Base-by-base conservation (phyloP, 1,140 invertebrate genomes). In the Globodera rostochiensis region DNA sequence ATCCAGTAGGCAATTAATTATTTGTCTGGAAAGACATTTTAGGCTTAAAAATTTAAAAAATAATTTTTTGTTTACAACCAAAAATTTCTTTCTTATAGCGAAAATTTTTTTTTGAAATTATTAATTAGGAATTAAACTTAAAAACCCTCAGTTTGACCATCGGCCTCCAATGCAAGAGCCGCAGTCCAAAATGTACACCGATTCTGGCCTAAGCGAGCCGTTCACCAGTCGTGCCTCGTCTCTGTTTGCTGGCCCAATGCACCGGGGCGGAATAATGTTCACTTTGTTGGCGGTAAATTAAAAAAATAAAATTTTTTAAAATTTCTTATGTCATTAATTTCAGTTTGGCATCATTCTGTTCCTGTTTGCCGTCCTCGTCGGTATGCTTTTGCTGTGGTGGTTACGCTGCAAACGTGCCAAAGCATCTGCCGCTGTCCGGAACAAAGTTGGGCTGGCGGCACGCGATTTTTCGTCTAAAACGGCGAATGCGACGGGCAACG, bases 131-230 rank as follows among this genome's bases (percentile, higher is more conserved):
- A 36, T 36, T 36, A 36, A 36, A 36, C 25, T 36, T 36, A n/a
- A n/a, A n/a, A n/a, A n/a, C n/a, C n/a, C 50, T 95, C 69, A 97
- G 95, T 90, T 95, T 95, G 19, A 97, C 96, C 90, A 97, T 95
- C 0, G 95, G 95, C 90, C 94, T 93, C 86, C 92, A 95, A 53
- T 94, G 95, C 8, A 91, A 96, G 84, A 95, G 95, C 89, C 96
- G 95, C 95, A 77, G 13, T 83, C 85, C 21, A 78, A 83, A 57
- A 93, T 95, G 74, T 95, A 95, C 8, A 93, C 94, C 80, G 92
- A 95, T 49, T 95, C 95, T 0, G 94, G 95, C 88, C 94, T 95
- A 0, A 94, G 95, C 88, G 92, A 92, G 21, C 93, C 87, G 19
- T 89, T 89, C 73, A 74, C 94, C 94, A 95, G 87, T 91, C 91